These are phyloP conservation scores for Odontomachus brunneus DNA, from an alignment of 1,140 invertebrate species.

Conservation along the genomic window DNA sequence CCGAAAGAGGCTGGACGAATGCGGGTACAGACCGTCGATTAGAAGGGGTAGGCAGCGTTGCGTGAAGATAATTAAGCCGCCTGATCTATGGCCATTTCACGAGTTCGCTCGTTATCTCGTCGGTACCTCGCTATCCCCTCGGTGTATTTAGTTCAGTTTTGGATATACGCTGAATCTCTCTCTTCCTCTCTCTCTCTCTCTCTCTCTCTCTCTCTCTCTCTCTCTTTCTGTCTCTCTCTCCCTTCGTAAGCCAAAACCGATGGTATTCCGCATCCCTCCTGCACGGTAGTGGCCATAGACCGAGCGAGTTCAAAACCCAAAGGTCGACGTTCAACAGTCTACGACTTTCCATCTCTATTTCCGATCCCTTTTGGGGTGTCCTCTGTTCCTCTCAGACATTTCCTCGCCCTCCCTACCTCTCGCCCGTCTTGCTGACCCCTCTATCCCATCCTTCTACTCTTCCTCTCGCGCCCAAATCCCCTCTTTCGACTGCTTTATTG, in stretches of 20 bases:
- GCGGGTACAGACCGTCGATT: slow-evolving; percentile 68
- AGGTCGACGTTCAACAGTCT: slow-evolving; percentile 85
- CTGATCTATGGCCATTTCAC: slow-evolving; percentile 85
- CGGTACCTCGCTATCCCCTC: slow-evolving; percentile 77
- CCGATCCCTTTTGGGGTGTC: slow-evolving; percentile 69
- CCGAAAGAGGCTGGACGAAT: slow-evolving; percentile 65
- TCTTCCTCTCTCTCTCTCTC: too few relatives aligned
- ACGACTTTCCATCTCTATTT: slow-evolving; percentile 81
- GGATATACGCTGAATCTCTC: slow-evolving; percentile 80
- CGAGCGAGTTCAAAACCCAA: slow-evolving; percentile 80
- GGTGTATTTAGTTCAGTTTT: slow-evolving; percentile 83
- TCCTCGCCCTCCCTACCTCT: slow-evolving; percentile 62
- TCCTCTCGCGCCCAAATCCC: slow-evolving; percentile 62
- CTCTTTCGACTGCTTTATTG: slow-evolving; percentile 84
- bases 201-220: slow-evolving; percentile 35
- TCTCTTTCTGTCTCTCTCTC: too few relatives aligned
- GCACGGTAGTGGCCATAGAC: slow-evolving; percentile 58
- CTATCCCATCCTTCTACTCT: slow-evolving; percentile 54
- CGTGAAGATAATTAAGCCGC: slow-evolving; percentile 85
- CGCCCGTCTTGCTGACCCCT: slow-evolving; percentile 58
- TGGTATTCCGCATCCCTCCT: slow-evolving; percentile 69
- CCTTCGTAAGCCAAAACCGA: slow-evolving; percentile 72
- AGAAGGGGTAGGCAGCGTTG: slow-evolving; percentile 81
- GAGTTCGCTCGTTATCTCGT: slow-evolving; percentile 86
- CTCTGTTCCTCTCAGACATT: slow-evolving; percentile 54